phyloP scores from a whole-genome alignment of 2,113 vertebrate genomes.

The Felis chaus region DNA sequence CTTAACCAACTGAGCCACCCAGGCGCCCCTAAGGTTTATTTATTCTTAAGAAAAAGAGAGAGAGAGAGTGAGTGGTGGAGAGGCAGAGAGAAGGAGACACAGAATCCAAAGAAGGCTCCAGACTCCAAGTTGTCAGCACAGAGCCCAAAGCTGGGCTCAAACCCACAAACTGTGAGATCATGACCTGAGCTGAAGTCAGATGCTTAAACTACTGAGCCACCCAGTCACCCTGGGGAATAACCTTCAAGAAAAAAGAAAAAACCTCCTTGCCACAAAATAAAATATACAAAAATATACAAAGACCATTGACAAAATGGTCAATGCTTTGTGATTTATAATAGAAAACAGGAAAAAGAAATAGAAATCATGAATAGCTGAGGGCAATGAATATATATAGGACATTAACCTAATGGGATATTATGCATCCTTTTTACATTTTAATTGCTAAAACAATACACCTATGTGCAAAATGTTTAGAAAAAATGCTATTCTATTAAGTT shows the following conservation, averaged over 20 bases:
- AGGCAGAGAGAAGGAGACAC: no score
- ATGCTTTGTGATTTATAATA: background rate
- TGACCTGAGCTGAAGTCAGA: no score
- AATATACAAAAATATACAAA: background rate
- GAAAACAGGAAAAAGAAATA: background rate
- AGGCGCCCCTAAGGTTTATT: no score
- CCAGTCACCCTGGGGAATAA: background rate
- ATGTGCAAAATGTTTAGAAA: background rate
- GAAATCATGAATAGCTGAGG: background rate
- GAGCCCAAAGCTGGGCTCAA: no score
- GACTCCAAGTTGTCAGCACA: no score
- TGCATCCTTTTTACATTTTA: background rate
- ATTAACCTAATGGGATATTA: background rate
- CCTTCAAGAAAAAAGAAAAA: background rate
- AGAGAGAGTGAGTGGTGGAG: no score
- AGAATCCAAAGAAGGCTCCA: no score
- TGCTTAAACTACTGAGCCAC: no score
- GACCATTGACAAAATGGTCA: background rate
- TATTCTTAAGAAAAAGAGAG: no score
- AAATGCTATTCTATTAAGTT: background rate
- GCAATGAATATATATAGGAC: background rate
- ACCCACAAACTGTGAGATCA: no score
- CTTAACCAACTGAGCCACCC: no score
- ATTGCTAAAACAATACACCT: background rate
- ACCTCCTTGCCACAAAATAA: background rate